Base-by-base conservation (phyloP, 1,140 invertebrate species). In the Pseudachorutes palmiensis region DNA sequence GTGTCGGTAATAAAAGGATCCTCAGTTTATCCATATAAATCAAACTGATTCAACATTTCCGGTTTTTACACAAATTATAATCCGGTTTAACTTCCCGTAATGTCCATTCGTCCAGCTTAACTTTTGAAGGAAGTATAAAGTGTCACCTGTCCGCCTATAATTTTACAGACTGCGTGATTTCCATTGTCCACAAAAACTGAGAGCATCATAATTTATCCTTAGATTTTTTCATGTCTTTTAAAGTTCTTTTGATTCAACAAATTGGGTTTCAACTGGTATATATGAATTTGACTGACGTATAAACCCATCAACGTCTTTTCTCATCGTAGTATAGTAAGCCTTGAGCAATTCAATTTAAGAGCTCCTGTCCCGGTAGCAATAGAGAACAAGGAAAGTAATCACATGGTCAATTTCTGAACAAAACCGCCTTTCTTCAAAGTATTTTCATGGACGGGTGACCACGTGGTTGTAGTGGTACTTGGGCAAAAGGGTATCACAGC, bases 41-140 rank as follows among this genome's bases (percentile, higher is more conserved):
- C 70, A 71, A 66, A 64, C 63, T 67, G 65, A 60, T 65, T 67
- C 67, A 12, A 70, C 64, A 67, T 72, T 72, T 70, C 71, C 69
- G 68, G 65, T 68, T 70, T 65, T 63, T 66, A n/a, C n/a, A n/a
- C 63, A 66, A 61, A 24, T 12, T 57, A 65, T 70, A 70, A 70
- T 70, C 68, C 68, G 66, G 62, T 65, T 71, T 71, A 64, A 62
- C 57, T 45, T 62, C 66, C 64, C 19, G 12, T 48, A n/a, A 9
- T 28, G 31, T 16, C 48, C 29, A 19, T 29, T 26, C 41, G 26
- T 28, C 30, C 58, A 12, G 58, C 58, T 32, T 32, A 60, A 30
- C 3, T 12, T 5, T 5, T 32, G 3, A 12, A 29, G 22, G 5
- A 31, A 60, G 14, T 22, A 12, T 12, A 60, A 26, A 16, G 51